These are phyloP conservation scores for Halcyon smyrnensis DNA, from an alignment of 2,797 vertebrate species.

Conservation along the genomic window DNA sequence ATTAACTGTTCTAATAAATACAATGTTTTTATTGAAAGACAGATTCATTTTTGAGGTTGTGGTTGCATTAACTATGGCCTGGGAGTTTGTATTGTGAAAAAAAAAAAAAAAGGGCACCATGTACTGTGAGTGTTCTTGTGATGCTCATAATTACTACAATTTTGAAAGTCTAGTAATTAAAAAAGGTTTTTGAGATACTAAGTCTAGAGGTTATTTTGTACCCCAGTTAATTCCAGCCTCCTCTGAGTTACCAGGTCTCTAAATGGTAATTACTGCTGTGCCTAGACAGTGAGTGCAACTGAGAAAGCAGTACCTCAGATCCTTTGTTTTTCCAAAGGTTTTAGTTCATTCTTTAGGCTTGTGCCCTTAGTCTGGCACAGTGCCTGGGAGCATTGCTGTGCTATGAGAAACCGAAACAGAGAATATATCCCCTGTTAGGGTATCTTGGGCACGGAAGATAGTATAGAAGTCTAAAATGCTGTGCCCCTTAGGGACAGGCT, in stretches of 20 bases:
- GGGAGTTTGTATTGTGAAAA: background rate
- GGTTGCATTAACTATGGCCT: background rate
- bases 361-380: background rate
- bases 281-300: background rate
- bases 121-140: background rate
- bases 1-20: slow-evolving; percentile 56
- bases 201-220: background rate
- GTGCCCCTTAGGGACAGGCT: background rate
- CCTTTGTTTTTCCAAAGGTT: background rate
- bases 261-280: background rate
- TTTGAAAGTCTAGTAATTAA: background rate
- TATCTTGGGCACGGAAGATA: background rate
- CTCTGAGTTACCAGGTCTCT: background rate
- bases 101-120: background rate
- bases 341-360: background rate
- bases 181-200: background rate
- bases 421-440: background rate
- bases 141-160: background rate
- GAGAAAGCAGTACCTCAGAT: background rate
- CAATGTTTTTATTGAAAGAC: slow-evolving; percentile 45
- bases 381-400: background rate
- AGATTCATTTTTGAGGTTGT: slow-evolving; percentile 41
- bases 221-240: accelerated
- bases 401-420: background rate
- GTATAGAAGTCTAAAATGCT: background rate